phyloP scores from a whole-genome alignment of 2,888 invertebrate genomes.

The Luffia ferchaultella region DNA sequence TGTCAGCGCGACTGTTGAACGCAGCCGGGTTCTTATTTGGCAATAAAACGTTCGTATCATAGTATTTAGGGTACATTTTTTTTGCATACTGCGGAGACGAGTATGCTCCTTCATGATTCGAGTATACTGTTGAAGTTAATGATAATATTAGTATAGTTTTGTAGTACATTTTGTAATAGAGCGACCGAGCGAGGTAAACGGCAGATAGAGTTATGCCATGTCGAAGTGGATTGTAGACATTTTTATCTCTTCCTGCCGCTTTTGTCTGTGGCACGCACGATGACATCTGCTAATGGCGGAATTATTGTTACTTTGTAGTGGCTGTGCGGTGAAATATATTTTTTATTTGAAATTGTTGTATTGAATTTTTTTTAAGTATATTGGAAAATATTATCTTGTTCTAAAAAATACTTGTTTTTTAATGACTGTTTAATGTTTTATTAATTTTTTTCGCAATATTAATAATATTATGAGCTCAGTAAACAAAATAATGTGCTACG shows the following conservation, averaged over 20 bases:
- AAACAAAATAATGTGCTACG: too few species aligned
- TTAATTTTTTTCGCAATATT: too few species aligned
- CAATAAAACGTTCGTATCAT: conserved; percentile 36
- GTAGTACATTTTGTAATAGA: neutral
- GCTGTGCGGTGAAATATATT: conserved; percentile 16
- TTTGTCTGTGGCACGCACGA: conserved; percentile 61
- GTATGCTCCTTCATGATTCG: conserved; percentile 57
- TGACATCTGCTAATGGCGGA: conserved; percentile 55
- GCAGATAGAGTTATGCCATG: conserved; percentile 1
- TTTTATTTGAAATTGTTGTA: neutral
- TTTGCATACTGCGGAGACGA: conserved; percentile 61
- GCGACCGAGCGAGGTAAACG: conserved; percentile 2
- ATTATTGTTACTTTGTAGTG: conserved; percentile 47
- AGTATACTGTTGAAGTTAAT: conserved; percentile 17
- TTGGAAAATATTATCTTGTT: too few species aligned
- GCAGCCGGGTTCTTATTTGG: conserved; percentile 32
- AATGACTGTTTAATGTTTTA: too few species aligned
- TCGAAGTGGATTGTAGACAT: conserved; percentile 9
- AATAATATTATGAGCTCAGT: too few species aligned
- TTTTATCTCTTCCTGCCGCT: conserved; percentile 58
- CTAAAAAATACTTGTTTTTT: too few species aligned
- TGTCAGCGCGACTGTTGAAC: conserved; percentile 38
- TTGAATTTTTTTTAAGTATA: neutral
- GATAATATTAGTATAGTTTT: conserved; percentile 25
- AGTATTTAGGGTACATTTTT: conserved; percentile 43